Percentiles rank a stretch among this genome's conserved stretches.
Conservation (phyloP, 1,140 invertebrate species). For the Drosophila subpulchrella region DNA sequence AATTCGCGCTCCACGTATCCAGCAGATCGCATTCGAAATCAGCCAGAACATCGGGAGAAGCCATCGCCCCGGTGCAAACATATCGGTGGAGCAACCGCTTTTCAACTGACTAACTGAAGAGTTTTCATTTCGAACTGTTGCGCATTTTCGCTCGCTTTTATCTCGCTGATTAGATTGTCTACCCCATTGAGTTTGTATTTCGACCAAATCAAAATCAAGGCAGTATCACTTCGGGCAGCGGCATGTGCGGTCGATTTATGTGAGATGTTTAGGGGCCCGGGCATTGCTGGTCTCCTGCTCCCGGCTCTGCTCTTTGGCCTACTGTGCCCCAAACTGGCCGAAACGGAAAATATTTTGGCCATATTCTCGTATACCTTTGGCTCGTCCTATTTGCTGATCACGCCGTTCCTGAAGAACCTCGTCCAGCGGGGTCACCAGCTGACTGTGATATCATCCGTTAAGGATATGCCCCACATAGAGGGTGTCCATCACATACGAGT, state of each 20-base stretch:
- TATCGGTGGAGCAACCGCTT: neutral
- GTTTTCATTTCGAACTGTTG: constrained; percentile 1
- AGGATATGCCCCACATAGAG: constrained; percentile 36
- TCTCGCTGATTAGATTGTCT: constrained; percentile 28
- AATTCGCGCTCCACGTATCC: constrained; percentile 9
- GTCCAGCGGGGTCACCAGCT: constrained; percentile 46
- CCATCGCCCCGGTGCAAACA: constrained; percentile 14
- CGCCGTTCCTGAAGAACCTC: constrained; percentile 41
- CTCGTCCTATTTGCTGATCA: constrained; percentile 40
- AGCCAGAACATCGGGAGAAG: neutral
- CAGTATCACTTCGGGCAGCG: constrained; percentile 31
- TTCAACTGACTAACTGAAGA: neutral
- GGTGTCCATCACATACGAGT: constrained; percentile 60
- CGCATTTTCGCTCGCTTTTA: neutral
- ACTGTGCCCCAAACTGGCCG: constrained; percentile 5
- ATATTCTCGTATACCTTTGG: constrained; percentile 47
- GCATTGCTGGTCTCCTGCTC: constrained; percentile 26
- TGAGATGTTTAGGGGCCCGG: constrained; percentile 12
- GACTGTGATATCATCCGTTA: constrained; percentile 44
- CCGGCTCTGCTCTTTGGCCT: constrained; percentile 3
- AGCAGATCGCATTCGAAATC: neutral
- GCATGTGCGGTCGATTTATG: constrained; percentile 47
- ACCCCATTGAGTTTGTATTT: constrained; percentile 1
- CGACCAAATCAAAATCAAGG: neutral
- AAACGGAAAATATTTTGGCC: constrained; percentile 58